Percentiles rank a stretch among this genome's conserved stretches.
Conservation (phyloP, 2,797 vertebrate genomes). For the Sebastes nivosus region DNA sequence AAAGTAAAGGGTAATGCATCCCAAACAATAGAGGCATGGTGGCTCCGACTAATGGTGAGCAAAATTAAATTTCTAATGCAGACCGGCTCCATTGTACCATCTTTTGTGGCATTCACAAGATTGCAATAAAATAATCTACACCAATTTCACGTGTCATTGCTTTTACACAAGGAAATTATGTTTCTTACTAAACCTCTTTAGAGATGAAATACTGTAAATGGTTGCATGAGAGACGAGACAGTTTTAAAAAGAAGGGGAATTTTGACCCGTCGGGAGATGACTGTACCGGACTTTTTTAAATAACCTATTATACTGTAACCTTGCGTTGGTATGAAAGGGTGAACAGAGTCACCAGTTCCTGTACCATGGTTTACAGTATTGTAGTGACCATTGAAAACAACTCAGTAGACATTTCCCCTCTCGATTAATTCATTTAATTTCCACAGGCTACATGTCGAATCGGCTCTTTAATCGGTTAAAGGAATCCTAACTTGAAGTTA, state of each 20-base stretch:
- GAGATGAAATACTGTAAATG: background rate
- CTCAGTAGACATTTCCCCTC: background rate
- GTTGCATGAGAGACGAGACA: background rate
- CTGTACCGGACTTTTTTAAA: background rate
- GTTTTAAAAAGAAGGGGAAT: background rate
- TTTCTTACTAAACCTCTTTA: background rate
- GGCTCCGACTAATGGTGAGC: conserved; percentile 22
- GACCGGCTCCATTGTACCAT: background rate
- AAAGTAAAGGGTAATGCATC: background rate
- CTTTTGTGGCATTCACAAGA: conserved; percentile 1
- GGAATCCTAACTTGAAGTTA: background rate
- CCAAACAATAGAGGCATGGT: background rate
- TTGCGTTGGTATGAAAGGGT: background rate
- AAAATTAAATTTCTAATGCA: conserved; percentile 21
- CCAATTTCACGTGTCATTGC: conserved; percentile 1
- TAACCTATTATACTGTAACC: background rate
- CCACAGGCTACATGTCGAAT: background rate
- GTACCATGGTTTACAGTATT: background rate
- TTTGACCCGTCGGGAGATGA: background rate
- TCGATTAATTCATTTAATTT: background rate
- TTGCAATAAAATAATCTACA: conserved; percentile 6
- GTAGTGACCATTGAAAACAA: background rate
- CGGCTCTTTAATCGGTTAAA: background rate
- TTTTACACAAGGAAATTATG: background rate
- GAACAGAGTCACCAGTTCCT: background rate